phyloP scores from a whole-genome alignment of 92 coral and sea anemone genomes.

The Bergia puertoricense region DNA sequence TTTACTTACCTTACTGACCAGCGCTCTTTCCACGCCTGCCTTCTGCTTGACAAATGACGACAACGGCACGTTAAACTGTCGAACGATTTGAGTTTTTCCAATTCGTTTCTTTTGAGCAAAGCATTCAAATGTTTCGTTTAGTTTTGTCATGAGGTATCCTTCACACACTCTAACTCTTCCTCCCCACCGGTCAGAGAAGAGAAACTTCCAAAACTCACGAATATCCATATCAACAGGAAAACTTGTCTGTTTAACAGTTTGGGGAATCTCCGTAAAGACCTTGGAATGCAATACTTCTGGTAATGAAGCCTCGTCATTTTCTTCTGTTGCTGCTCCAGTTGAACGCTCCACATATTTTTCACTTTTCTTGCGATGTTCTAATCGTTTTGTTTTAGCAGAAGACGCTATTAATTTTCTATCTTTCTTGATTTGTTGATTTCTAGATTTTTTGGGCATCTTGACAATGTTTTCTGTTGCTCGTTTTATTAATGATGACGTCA shows the following conservation, averaged over 20 bases:
- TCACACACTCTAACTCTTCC: conserved; percentile 81
- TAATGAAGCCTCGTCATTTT: conserved; percentile 1
- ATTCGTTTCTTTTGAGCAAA: conserved; percentile 58
- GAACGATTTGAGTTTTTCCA: conserved; percentile 35
- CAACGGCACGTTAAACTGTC: conserved; percentile 14
- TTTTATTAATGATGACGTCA: neutral
- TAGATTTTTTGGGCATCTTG: conserved; percentile 25
- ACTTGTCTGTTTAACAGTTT: conserved; percentile 20
- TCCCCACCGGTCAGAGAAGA: conserved; percentile 50
- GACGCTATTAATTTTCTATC: conserved; percentile 2
- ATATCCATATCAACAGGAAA: conserved; percentile 51
- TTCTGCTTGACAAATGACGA: conserved; percentile 6
- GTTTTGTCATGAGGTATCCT: conserved; percentile 67
- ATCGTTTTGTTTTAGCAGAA: neutral
- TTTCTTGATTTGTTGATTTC: neutral
- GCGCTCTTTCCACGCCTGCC: neutral
- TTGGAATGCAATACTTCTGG: conserved; percentile 44
- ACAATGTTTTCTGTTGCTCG: neutral
- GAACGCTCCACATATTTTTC: neutral
- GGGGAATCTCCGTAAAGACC: conserved; percentile 68
- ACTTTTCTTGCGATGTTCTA: neutral
- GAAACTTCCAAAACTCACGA: conserved; percentile 70
- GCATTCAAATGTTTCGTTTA: conserved; percentile 57
- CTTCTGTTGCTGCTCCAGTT: neutral
- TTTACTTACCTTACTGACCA: neutral